Evolutionary conservation across 2,888 invertebrate species (phyloP).

Genomic region (Ectemnius cavifrons): DNA sequence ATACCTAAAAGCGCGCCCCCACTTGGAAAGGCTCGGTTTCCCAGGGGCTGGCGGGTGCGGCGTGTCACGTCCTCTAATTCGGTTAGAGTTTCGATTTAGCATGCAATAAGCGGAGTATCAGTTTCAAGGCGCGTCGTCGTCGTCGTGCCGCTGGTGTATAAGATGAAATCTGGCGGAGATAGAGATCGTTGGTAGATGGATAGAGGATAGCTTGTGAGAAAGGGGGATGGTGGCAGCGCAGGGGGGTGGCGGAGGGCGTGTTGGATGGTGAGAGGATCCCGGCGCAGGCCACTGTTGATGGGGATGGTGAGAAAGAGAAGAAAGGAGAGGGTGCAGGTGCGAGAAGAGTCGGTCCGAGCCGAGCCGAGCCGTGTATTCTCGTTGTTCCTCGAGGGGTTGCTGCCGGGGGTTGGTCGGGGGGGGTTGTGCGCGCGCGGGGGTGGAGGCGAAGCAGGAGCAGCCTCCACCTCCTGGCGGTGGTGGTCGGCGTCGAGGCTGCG

Average conservation of each 20-base stretch:
- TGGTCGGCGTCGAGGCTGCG: slow-evolving; percentile 55
- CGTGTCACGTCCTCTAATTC: no score
- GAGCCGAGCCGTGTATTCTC: no score
- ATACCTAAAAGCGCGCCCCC: no score
- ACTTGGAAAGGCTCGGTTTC: no score
- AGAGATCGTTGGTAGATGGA: slow-evolving; percentile 27
- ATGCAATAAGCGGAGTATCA: no score
- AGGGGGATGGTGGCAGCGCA: neutral
- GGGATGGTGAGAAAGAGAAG: neutral
- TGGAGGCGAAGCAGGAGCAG: slow-evolving; percentile 17
- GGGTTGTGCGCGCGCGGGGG: slow-evolving; percentile 40
- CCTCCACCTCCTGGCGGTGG: slow-evolving; percentile 13
- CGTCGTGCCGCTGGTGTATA: neutral
- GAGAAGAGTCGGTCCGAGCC: no score
- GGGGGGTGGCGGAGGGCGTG: slow-evolving; percentile 11
- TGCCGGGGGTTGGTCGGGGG: neutral
- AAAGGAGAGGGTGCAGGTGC: neutral
- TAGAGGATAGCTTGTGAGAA: slow-evolving; percentile 18
- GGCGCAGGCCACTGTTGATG: neutral
- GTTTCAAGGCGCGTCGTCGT: neutral
- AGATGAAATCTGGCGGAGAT: slow-evolving; percentile 4
- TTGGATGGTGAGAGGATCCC: slow-evolving; percentile 20
- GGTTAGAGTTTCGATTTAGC: no score
- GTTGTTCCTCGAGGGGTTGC: slow-evolving; percentile 19
- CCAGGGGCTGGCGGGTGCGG: no score